phyloP scores from a whole-genome alignment of 2,797 vertebrate species.

The Megalops cyprinoides region DNA sequence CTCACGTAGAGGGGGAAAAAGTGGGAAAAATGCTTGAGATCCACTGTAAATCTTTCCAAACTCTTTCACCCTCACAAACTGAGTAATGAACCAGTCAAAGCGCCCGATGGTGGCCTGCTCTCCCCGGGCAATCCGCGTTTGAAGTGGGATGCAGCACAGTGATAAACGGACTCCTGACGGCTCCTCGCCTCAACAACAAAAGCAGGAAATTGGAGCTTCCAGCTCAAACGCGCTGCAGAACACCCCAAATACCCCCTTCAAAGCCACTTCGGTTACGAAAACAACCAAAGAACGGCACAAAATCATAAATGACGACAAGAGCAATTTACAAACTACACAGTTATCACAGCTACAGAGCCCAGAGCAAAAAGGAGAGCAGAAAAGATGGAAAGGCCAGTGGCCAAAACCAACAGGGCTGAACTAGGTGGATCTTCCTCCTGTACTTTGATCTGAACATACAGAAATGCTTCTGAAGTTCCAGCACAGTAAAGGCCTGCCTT shows the following conservation, averaged over 20 bases:
- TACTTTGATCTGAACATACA: not conserved
- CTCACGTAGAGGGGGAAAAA: no score
- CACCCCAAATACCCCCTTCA: not conserved
- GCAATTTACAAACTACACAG: not conserved
- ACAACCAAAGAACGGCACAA: not conserved
- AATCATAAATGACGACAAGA: not conserved
- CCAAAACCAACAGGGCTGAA: not conserved
- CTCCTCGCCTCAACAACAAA: not conserved
- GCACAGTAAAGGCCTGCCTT: not conserved
- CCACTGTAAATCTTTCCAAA: not conserved
- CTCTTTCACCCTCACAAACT: not conserved
- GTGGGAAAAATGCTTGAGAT: no score
- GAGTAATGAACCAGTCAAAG: not conserved
- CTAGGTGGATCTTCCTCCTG: not conserved
- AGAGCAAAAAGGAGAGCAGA: no score
- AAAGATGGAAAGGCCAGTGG: no score
- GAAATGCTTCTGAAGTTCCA: not conserved
- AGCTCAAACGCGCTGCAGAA: not conserved
- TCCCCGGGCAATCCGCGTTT: not conserved
- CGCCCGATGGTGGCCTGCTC: no score
- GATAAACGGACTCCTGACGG: constrained; percentile 16
- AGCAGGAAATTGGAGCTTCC: constrained; percentile 19
- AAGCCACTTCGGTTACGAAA: not conserved
- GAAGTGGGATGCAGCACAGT: constrained; percentile 3
- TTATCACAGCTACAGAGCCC: not conserved